Percentiles rank a stretch among this genome's conserved stretches.
Conservation (phyloP, 2,113 vertebrate genomes). For the Phoenicopterus ruber region DNA sequence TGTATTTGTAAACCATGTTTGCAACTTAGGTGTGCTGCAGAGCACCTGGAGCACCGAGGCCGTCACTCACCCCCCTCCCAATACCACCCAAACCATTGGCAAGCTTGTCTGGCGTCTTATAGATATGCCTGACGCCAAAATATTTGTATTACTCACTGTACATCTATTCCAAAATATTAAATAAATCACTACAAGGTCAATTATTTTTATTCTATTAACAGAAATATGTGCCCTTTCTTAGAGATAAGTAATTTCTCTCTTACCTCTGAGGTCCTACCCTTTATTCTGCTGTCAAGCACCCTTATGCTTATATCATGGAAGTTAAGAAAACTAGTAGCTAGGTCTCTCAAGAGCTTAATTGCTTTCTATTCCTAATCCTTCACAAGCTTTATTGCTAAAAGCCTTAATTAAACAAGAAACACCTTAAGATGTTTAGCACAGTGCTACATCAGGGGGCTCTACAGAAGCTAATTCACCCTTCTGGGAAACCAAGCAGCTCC, state of each 20-base stretch:
- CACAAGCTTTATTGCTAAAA: background rate
- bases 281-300: background rate
- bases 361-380: background rate
- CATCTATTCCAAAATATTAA: background rate
- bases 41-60: background rate
- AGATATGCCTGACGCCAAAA: background rate
- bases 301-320: background rate
- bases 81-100: background rate
- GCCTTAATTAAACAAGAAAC: constrained; percentile 4
- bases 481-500: background rate
- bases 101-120: background rate
- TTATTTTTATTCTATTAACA: background rate
- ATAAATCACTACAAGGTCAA: background rate
- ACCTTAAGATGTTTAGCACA: background rate
- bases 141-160: background rate
- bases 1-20: background rate
- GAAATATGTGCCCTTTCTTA: background rate
- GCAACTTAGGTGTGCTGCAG: background rate
- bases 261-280: background rate
- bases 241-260: background rate
- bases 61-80: background rate
- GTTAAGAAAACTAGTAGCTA: background rate
- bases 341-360: background rate
- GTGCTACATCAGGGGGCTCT: background rate
- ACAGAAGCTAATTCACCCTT: background rate